Base-by-base conservation (phyloP, 2,888 invertebrate species). In the Hemistola chrysoprasaria region DNA sequence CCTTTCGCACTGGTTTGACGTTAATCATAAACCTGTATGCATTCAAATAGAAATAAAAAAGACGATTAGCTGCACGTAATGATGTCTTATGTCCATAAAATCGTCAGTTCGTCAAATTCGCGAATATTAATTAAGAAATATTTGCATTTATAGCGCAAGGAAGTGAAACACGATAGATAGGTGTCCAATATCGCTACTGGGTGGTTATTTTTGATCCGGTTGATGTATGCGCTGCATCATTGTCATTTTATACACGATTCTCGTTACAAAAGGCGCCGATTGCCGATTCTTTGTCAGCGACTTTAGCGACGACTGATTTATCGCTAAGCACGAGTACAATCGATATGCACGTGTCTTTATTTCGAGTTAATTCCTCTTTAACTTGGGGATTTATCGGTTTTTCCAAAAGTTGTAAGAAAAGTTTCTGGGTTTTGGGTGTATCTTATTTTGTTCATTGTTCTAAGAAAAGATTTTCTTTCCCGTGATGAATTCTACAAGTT, bases 251-350 rank as follows among this genome's bases (percentile, higher is more conserved):
- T 34, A 46, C 41, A 24, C 41, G 40, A 41, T 35, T 56, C 49
- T 22, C 25, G 33, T 37, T 33, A 9, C 65, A 62, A 61, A 57
- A 3, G 21, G 1, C 33, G 50, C 26, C 29, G 33, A 8, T 10
- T 16, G 40, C 63, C 62, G 62, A 47, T n/a, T 50, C 9, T 49
- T 42, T 50, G 40, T 62, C 55, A 51, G 60, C 58, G 40, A 47
- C 49, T 49, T 54, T 47, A 41, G 34, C 39, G 46, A 33, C 33
- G 31, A 29, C 34, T 22, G 38, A 30, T 34, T 38, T 44, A 44
- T 44, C 34, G 11, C 10, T 26, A 44, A 39, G n/a, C 21, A 31
- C n/a, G 29, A 43, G 38, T 39, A 44, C 43, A 20, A 5, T 32
- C 8, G 33, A 21, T 20, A 8, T 29, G 34, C 41, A 40, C 39